phyloP scores from a whole-genome alignment of 2,797 vertebrate genomes.

The Enteromius anoplus region DNA sequence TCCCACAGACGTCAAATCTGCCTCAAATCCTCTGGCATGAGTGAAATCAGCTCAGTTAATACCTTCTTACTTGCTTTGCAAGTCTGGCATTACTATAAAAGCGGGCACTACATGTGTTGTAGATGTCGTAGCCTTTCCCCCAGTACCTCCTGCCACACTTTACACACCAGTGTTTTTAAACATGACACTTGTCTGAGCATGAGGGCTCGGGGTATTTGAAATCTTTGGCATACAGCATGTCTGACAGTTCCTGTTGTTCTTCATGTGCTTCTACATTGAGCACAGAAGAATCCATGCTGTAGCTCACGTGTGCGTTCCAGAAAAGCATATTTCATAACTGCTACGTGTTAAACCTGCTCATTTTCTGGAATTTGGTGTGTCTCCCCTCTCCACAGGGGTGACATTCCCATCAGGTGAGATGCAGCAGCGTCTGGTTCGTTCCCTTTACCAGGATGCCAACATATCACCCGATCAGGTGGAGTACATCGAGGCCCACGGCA shows the following conservation, averaged over 20 bases:
- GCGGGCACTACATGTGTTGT: not conserved
- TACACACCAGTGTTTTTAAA: slow-evolving; percentile 45
- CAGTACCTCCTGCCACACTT: slow-evolving; percentile 59
- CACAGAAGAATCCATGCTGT: not conserved
- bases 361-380: not conserved
- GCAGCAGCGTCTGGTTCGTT: slow-evolving; percentile 82
- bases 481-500: slow-evolving; percentile 95
- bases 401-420: slow-evolving; percentile 93
- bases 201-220: slow-evolving; percentile 3
- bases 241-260: not conserved
- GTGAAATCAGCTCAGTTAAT: slow-evolving; percentile 28
- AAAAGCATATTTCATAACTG: not conserved
- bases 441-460: slow-evolving; percentile 80
- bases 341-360: not conserved
- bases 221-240: not conserved
- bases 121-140: slow-evolving; percentile 56
- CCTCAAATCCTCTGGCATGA: not conserved
- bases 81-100: slow-evolving; percentile 16
- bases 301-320: not conserved
- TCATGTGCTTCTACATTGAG: slow-evolving; percentile 8
- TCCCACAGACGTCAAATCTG: not conserved
- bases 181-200: slow-evolving; percentile 1
- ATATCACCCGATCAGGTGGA: slow-evolving; percentile 85
- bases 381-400: slow-evolving; percentile 79
- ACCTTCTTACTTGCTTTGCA: not conserved